Percentiles rank a stretch among this genome's conserved stretches.
Conservation (phyloP, 2,113 vertebrate species). For the Tetrao urogallus region DNA sequence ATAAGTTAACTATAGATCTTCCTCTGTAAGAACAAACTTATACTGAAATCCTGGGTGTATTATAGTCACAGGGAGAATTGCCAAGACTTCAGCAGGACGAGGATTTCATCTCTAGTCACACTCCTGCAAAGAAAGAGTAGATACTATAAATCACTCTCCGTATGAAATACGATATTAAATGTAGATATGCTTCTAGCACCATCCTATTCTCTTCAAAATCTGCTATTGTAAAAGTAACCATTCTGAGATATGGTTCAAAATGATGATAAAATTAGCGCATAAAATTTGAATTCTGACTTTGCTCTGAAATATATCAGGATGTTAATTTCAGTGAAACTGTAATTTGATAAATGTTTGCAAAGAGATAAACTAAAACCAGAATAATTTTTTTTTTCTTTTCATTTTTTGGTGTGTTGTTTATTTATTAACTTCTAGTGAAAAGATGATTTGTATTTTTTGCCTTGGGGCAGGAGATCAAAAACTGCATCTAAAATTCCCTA, state of each 20-base stretch:
- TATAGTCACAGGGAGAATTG: not conserved
- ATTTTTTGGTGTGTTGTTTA: not conserved
- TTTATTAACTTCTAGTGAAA: slow-evolving; percentile 19
- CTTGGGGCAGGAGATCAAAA: slow-evolving; percentile 10
- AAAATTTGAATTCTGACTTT: not conserved
- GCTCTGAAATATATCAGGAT: not conserved
- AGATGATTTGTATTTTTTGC: not conserved
- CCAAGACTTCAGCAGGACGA: not conserved
- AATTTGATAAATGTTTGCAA: not conserved
- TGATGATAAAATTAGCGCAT: not conserved
- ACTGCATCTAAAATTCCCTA: slow-evolving; percentile 30
- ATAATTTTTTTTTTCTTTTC: not conserved
- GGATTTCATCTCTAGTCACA: not conserved
- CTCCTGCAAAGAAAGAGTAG: not conserved
- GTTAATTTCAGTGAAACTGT: not conserved
- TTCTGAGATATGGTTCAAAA: not conserved
- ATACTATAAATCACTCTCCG: not conserved
- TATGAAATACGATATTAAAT: not conserved
- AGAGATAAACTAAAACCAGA: not conserved
- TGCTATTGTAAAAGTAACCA: not conserved
- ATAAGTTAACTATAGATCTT: not conserved
- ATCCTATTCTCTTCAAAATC: not conserved
- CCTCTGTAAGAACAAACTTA: not conserved
- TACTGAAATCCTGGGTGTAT: not conserved
- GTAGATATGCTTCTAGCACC: not conserved